Evolutionary conservation across 2,113 vertebrate genomes (phyloP).

Genomic region (Nesogale talazaci): DNA sequence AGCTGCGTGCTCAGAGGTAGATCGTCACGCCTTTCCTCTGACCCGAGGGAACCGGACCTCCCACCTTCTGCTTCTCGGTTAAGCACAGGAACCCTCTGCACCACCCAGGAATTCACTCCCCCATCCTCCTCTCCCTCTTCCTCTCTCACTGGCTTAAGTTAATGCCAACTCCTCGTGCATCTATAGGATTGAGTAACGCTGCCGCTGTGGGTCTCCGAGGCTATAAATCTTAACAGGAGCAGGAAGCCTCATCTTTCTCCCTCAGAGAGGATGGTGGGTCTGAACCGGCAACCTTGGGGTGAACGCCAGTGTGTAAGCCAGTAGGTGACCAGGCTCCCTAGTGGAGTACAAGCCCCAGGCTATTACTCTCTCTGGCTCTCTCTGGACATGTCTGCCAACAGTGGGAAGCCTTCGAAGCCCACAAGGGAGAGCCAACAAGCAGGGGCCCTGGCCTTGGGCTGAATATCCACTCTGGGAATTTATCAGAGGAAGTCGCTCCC

Average conservation of each 20-base stretch:
- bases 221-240: too few species aligned
- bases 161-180: too few species aligned
- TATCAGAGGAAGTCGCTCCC: slow-evolving; percentile 6
- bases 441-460: not conserved
- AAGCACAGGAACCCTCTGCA: not conserved
- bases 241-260: too few species aligned
- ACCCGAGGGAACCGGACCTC: not conserved
- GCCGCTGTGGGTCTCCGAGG: too few species aligned
- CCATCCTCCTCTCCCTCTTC: too few species aligned
- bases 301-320: too few species aligned
- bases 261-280: too few species aligned
- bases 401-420: not conserved
- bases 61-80: not conserved
- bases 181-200: too few species aligned
- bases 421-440: not conserved
- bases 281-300: too few species aligned
- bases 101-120: not conserved
- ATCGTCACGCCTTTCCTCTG: not conserved
- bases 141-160: too few species aligned
- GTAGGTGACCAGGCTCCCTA: not conserved
- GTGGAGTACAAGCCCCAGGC: not conserved
- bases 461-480: not conserved
- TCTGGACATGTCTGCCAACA: fast-evolving
- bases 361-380: not conserved
- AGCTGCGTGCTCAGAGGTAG: not conserved